Base-by-base conservation (phyloP, 1,140 invertebrate species). In the Apis dorsata region DNA sequence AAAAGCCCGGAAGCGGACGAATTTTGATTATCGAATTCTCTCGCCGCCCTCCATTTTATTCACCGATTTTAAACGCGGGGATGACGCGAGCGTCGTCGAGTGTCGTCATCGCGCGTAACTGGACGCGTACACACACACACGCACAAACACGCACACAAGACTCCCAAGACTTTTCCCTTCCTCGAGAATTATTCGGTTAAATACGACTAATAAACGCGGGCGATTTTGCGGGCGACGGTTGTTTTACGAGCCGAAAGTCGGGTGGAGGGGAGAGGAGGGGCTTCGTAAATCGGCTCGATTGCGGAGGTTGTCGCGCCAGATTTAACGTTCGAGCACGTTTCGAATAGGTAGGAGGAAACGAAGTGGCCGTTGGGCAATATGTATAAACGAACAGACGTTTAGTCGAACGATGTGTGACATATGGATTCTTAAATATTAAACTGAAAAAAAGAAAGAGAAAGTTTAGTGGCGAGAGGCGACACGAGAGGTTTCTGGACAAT, bases 41-140 rank as follows among this genome's bases (percentile, higher is more conserved):
- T 69, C 51, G 78, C 71, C 81, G 78, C 77, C 81, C 81, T 74
- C 86, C 86, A 84, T 84, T 87, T 71, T 70, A 65, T 51, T 11
- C 34, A 9, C 59, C 28, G 28, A 28, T 28, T 34, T 34, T 34
- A 34, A 34, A 34, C 34, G 34, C 34, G 34, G 34, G 44, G 79
- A 81, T 34, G 81, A 84, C 79, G 85, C 69, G 78, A 28, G 74
- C 28, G 34, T 34, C 34, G 34, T 34, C 34, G 3, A 34, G 34
- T 34, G 34, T 34, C 34, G 34, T 34, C 34, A 34, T 34, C 34
- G 34, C 34, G 34, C 34, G 79, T 85, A 72, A 81, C 78, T 74
- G 74, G 72, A 83, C 60, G 34, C 77, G 59, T 77, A 49, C 49
- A 34, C 28, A 34, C 28, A 34, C 28, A 34, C 28, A 34, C 28